These are phyloP conservation scores for Muschampia plurimacula DNA, from an alignment of 2,888 invertebrate species.

Conservation along the genomic window DNA sequence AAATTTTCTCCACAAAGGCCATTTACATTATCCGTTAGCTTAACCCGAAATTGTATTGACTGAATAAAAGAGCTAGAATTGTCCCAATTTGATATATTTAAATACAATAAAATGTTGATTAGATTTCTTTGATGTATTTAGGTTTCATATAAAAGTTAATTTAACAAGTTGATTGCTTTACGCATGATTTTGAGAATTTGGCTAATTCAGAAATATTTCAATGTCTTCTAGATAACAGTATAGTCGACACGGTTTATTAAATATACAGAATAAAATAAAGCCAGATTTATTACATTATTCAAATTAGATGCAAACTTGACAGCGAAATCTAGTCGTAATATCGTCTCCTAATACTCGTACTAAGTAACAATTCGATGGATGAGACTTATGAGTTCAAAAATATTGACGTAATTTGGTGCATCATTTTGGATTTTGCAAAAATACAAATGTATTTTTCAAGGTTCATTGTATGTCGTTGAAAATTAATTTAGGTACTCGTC, in stretches of 20 bases:
- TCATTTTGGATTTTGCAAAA: too few species aligned
- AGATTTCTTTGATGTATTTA: neutral
- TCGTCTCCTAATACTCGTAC: too few species aligned
- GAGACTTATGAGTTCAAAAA: too few species aligned
- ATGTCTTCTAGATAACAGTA: too few species aligned
- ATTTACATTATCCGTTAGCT: constrained; percentile 39
- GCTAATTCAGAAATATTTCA: neutral
- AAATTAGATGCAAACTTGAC: too few species aligned
- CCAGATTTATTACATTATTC: too few species aligned
- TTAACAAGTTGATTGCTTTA: neutral
- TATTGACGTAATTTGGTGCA: too few species aligned
- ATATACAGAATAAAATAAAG: neutral
- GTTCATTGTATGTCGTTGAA: neutral
- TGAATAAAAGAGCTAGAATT: constrained; percentile 21
- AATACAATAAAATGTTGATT: neutral
- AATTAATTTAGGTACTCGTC: too few species aligned
- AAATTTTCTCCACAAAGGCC: constrained; percentile 52
- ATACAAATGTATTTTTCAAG: neutral
- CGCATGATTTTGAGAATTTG: neutral
- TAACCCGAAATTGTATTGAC: constrained; percentile 24
- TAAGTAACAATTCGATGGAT: neutral
- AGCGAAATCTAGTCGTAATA: too few species aligned
- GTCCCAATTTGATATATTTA: constrained; percentile 17
- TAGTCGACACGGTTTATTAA: too few species aligned
- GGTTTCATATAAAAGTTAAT: neutral